Conservation (phyloP, 2,113 vertebrate genomes). For the Leucosticte australis region DNA sequence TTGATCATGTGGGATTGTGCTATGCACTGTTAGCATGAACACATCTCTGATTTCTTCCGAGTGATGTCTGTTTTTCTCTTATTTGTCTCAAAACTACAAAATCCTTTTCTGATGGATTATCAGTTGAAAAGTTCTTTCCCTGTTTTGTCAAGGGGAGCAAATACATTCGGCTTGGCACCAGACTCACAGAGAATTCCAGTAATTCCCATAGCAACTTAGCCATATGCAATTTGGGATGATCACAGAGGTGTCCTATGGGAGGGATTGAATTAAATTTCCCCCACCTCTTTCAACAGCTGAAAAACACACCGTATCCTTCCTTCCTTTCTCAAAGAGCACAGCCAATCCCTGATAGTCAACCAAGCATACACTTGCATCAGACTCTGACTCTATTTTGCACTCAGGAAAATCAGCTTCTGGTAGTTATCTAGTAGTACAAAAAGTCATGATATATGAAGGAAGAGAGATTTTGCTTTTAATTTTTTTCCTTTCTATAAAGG, state of each 20-base stretch:
- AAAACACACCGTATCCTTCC: neutral
- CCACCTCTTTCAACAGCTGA: neutral
- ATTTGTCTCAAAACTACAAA: conserved; percentile 1
- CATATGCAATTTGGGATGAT: neutral
- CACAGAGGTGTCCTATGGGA: neutral
- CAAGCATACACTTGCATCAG: neutral
- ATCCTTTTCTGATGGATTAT: neutral
- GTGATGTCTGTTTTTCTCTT: neutral
- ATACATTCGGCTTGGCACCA: neutral
- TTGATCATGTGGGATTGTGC: neutral
- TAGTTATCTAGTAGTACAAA: neutral
- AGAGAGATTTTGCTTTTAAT: neutral
- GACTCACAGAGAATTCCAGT: neutral
- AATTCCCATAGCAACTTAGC: neutral
- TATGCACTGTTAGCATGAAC: neutral
- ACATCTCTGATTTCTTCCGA: neutral
- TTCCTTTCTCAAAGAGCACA: neutral
- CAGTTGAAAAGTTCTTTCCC: neutral
- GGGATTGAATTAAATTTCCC: neutral
- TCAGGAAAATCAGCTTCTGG: neutral
- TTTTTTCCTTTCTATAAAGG: neutral
- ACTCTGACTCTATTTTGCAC: neutral
- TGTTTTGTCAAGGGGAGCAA: neutral
- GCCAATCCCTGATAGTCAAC: neutral
- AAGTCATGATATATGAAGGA: neutral